Conservation (phyloP, 2,888 invertebrate species). For the Chalcosyrphus nemorum region DNA sequence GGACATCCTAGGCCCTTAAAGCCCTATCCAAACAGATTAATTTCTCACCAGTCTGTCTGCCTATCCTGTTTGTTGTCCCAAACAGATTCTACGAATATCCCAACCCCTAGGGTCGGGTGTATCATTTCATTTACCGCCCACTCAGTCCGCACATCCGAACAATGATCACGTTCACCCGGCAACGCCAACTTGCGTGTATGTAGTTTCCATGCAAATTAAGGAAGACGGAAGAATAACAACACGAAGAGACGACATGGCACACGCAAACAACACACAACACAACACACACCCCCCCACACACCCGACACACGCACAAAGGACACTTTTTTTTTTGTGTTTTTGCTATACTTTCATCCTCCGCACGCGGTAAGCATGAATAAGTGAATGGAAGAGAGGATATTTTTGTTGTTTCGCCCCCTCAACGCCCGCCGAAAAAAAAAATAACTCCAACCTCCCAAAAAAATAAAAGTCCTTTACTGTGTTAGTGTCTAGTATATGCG, state of each 20-base stretch:
- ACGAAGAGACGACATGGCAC: slow-evolving; percentile 20
- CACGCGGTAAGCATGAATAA: slow-evolving; percentile 67
- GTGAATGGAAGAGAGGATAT: slow-evolving; percentile 55
- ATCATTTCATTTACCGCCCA: not conserved
- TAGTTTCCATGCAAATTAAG: slow-evolving; percentile 56
- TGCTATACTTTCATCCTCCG: slow-evolving; percentile 31
- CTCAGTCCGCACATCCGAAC: not conserved
- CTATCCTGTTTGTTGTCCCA: slow-evolving; percentile 4
- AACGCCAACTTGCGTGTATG: slow-evolving; percentile 5
- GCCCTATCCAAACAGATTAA: too few species aligned
- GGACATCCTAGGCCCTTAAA: too few species aligned
- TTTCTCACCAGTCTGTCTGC: too few species aligned
- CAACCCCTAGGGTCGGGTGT: not conserved
- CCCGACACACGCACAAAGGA: slow-evolving; percentile 43
- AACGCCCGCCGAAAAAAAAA: too few species aligned
- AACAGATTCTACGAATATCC: not conserved
- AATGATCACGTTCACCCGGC: slow-evolving; percentile 14
- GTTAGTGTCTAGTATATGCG: slow-evolving; percentile 36
- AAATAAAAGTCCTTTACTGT: slow-evolving; percentile 15
- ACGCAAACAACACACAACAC: slow-evolving; percentile 24
- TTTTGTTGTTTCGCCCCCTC: slow-evolving; percentile 9
- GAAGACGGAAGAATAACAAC: slow-evolving; percentile 14
- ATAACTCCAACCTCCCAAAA: not conserved
- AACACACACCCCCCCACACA: too few species aligned
- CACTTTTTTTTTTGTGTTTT: too few species aligned